Percentiles rank a stretch among this genome's conserved stretches.
Evolutionary conservation across 1,140 invertebrate genomes (phyloP).

Genomic region (Phenacoccus solenopsis): DNA sequence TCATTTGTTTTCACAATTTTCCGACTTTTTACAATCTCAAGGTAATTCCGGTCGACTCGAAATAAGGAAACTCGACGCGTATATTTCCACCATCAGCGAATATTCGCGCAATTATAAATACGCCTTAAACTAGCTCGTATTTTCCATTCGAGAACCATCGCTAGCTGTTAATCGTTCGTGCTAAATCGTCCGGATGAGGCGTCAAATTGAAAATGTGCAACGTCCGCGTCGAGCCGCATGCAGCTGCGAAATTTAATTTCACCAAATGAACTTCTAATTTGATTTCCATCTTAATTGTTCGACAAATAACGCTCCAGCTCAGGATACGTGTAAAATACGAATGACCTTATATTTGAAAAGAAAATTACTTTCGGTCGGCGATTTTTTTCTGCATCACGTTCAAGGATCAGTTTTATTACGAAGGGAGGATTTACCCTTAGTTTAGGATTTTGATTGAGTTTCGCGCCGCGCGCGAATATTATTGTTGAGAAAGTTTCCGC

Average conservation of each 20-base stretch:
- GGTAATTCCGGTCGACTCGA: slow-evolving; percentile 6
- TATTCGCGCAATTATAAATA: no score
- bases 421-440: neutral
- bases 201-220: neutral
- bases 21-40: slow-evolving; percentile 15
- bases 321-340: neutral
- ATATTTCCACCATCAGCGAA: neutral
- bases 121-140: no score
- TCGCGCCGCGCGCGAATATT: neutral
- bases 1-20: slow-evolving; percentile 17
- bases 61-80: neutral
- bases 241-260: neutral
- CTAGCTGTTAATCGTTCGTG: no score
- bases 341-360: neutral
- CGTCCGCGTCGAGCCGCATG: no score
- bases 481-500: neutral
- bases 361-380: no score
- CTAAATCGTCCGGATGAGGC: no score
- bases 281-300: neutral
- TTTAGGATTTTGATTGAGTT: neutral
- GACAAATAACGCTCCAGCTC: neutral
- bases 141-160: no score
- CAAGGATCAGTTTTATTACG: no score
- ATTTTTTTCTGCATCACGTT: neutral
- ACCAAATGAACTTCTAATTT: neutral